Conservation (phyloP, 2,113 vertebrate species). For the Onychostruthus taczanowskii region DNA sequence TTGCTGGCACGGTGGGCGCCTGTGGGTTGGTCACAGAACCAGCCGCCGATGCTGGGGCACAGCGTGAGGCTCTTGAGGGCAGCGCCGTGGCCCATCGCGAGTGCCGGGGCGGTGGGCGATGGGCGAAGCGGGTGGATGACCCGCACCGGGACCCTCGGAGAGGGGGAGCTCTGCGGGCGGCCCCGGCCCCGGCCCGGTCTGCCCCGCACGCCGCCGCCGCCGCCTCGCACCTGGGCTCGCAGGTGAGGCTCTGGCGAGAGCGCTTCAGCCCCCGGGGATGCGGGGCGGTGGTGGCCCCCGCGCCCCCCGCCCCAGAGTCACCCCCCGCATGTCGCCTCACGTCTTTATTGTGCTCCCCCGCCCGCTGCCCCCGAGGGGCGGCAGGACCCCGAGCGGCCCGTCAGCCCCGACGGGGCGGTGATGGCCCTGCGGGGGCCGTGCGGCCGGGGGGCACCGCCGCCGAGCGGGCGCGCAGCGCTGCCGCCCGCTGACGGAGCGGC, state of each 20-base stretch:
- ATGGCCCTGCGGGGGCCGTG: background rate
- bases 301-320: background rate
- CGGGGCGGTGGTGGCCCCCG: background rate
- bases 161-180: no score
- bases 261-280: no score
- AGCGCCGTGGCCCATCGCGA: background rate
- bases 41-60: background rate
- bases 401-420: background rate
- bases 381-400: background rate
- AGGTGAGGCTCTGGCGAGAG: background rate
- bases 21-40: rapidly evolving
- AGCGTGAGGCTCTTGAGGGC: background rate
- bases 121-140: rapidly evolving
- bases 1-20: background rate
- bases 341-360: background rate
- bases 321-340: background rate
- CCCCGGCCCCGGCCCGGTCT: background rate
- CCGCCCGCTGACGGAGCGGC: slow-evolving; percentile 51
- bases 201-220: background rate
- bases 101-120: background rate
- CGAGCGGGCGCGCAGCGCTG: background rate
- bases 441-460: background rate
- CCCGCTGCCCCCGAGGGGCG: no score
- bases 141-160: background rate
- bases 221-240: background rate